These are phyloP conservation scores for Isoperla grammatica DNA, from an alignment of 2,888 invertebrate species.

Conservation along the genomic window DNA sequence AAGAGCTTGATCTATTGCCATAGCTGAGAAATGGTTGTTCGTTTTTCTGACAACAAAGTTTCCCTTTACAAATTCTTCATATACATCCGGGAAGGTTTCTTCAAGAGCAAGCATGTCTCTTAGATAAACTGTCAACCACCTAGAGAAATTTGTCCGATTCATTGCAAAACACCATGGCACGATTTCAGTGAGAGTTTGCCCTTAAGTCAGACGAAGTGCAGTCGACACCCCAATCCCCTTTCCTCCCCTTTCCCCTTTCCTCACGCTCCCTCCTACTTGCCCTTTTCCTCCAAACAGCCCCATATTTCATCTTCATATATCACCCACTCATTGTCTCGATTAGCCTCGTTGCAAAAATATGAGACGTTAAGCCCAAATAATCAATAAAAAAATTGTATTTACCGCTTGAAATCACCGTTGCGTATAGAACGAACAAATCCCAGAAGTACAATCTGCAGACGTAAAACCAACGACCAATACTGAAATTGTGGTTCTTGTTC, in stretches of 20 bases:
- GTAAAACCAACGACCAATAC: not conserved
- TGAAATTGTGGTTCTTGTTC: not conserved
- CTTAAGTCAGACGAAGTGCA: no score
- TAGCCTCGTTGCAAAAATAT: no score
- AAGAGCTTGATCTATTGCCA: constrained; percentile 10
- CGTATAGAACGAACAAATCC: not conserved
- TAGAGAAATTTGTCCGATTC: not conserved
- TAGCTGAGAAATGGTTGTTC: constrained; percentile 1
- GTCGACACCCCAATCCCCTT: no score
- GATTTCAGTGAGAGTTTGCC: not conserved
- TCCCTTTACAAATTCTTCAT: not conserved
- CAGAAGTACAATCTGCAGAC: not conserved
- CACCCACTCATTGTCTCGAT: no score
- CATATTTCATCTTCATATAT: no score
- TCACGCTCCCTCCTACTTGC: no score
- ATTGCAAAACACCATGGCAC: not conserved
- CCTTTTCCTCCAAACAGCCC: no score
- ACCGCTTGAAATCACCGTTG: not conserved
- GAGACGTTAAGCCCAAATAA: no score
- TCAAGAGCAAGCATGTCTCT: constrained; percentile 20
- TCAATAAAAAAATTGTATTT: no score
- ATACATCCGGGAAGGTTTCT: not conserved
- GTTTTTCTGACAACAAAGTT: not conserved
- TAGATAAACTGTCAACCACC: constrained; percentile 19
- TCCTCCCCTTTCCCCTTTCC: no score